These are phyloP conservation scores for Agrilus cyanescens DNA, from an alignment of 2,888 invertebrate genomes.

Conservation along the genomic window DNA sequence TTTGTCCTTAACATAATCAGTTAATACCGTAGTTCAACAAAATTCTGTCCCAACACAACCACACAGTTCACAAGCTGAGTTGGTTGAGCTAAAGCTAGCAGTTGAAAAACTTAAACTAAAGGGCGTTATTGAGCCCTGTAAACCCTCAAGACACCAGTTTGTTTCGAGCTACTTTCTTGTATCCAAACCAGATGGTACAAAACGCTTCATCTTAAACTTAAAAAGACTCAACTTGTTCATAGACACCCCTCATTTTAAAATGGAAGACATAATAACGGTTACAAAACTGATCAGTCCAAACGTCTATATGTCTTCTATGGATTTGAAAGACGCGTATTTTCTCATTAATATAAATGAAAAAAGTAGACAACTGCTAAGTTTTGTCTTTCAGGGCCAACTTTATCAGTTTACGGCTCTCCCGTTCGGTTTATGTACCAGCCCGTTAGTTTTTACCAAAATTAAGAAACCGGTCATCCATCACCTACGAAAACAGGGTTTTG, in stretches of 20 bases:
- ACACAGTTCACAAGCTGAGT: too few relatives aligned
- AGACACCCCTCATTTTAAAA: conserved; percentile 9
- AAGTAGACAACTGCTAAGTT: conserved; percentile 8
- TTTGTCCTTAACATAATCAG: too few relatives aligned
- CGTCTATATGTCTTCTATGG: conserved; percentile 9
- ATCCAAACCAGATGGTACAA: conserved; percentile 8
- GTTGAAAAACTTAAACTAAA: background rate
- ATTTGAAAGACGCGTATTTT: conserved; percentile 12
- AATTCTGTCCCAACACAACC: too few relatives aligned
- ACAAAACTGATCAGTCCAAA: conserved; percentile 2
- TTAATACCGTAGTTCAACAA: too few relatives aligned
- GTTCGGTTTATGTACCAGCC: conserved; percentile 11
- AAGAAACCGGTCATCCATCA: conserved; percentile 9
- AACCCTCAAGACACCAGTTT: conserved; percentile 1
- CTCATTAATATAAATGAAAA: conserved; percentile 7
- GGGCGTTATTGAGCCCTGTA: background rate
- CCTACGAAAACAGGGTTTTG: conserved; percentile 4
- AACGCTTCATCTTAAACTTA: conserved; percentile 11
- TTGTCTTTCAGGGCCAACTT: conserved; percentile 4
- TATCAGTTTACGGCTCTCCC: conserved; percentile 12
- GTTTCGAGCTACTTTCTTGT: conserved; percentile 7
- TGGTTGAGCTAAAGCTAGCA: too few relatives aligned
- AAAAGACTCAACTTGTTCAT: conserved; percentile 9
- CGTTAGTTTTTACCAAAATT: conserved; percentile 13
- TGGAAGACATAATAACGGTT: conserved; percentile 8